Conservation (phyloP, 2,113 vertebrate genomes). For the Salvelinus namaycush region DNA sequence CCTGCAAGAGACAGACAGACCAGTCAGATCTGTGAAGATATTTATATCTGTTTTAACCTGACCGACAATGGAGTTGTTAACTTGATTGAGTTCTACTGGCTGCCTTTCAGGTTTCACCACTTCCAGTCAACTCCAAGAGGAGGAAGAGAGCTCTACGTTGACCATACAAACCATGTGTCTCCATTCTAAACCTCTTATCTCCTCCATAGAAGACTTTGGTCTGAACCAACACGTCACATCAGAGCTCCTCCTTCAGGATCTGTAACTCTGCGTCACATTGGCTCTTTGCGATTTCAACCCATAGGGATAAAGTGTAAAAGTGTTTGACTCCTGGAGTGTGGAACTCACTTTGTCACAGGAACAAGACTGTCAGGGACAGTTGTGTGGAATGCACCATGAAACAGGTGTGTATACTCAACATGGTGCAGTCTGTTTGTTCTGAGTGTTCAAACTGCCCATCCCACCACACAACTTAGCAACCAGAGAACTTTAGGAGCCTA, state of each 20-base stretch:
- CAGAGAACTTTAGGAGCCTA: not conserved
- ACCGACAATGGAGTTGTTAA: not conserved
- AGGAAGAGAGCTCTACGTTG: not conserved
- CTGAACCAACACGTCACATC: not conserved
- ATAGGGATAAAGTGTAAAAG: not conserved
- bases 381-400: constrained; percentile 7
- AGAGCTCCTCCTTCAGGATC: not conserved
- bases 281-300: too few relatives aligned
- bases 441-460: not conserved
- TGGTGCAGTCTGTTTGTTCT: not conserved
- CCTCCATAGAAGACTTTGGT: not conserved
- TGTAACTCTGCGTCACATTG: too few relatives aligned
- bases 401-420: not conserved
- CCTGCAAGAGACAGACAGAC: not conserved
- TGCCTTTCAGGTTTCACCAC: not conserved
- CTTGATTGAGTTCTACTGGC: not conserved
- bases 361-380: not conserved
- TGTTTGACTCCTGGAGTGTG: not conserved
- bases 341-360: not conserved
- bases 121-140: not conserved
- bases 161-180: not conserved
- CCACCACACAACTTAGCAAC: not conserved
- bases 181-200: not conserved
- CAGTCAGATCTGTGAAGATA: too few relatives aligned
- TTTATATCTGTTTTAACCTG: not conserved